phyloP scores from a whole-genome alignment of 2,888 invertebrate genomes.

The Amphimallon solstitiale region DNA sequence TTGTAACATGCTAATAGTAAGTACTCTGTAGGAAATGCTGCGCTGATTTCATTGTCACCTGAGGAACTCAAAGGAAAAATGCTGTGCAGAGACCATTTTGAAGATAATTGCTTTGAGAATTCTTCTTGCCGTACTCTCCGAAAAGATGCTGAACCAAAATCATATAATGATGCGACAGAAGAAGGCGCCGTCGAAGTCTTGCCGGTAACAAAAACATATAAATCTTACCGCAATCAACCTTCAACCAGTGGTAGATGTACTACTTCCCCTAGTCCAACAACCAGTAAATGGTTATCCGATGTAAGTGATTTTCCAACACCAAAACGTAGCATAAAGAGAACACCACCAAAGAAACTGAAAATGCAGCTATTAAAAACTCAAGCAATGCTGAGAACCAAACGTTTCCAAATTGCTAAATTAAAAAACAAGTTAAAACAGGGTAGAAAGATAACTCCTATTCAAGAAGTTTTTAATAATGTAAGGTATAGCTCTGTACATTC shows the following conservation, averaged over 20 bases:
- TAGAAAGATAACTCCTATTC: background rate
- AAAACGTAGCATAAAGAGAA: no score
- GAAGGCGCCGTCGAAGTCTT: background rate
- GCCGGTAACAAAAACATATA: background rate
- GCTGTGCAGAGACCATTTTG: conserved; percentile 1
- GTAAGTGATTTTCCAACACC: no score
- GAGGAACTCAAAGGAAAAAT: background rate
- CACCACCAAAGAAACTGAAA: conserved; percentile 5
- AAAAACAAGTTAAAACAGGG: background rate
- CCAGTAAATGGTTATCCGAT: no score
- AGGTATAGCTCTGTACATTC: background rate
- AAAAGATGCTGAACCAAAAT: background rate
- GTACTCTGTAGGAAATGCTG: conserved; percentile 4
- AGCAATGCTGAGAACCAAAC: background rate
- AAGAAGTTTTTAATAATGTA: background rate
- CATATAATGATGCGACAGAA: background rate
- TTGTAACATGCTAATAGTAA: background rate
- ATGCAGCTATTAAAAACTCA: background rate
- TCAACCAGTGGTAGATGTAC: background rate
- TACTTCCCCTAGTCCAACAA: no score
- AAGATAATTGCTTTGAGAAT: conserved; percentile 4
- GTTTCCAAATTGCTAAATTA: conserved; percentile 3
- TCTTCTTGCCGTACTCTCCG: background rate
- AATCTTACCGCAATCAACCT: background rate
- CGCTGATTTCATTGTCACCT: background rate